Evolutionary conservation across 1,140 invertebrate species (phyloP).

Genomic region (Oscheius sp.): DNA sequence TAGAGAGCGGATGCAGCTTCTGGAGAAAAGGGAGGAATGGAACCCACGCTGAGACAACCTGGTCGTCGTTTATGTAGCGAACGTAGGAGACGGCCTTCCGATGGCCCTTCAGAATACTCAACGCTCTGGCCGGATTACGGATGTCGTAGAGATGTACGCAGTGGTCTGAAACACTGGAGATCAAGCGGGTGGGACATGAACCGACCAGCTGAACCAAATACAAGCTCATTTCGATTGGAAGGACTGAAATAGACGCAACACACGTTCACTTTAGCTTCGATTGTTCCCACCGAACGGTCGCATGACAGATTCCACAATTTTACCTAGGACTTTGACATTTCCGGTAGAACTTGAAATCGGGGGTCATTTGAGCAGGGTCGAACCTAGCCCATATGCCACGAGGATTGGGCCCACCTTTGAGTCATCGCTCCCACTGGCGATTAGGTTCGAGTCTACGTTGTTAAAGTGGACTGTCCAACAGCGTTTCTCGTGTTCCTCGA

Average conservation of each 20-base stretch:
- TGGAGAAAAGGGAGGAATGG: too few relatives aligned
- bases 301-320: conserved; percentile 87
- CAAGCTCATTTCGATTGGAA: conserved; percentile 76
- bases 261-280: conserved; percentile 88
- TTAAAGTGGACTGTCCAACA: conserved; percentile 97
- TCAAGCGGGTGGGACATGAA: too few relatives aligned
- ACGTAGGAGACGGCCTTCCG: conserved; percentile 93
- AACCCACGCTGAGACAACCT: conserved; percentile 82
- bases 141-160: conserved; percentile 95
- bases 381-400: neutral
- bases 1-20: neutral
- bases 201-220: conserved; percentile 90
- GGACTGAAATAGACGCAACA: conserved; percentile 96
- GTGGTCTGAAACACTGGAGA: too few relatives aligned
- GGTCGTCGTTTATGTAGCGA: conserved; percentile 83
- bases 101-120: conserved; percentile 84
- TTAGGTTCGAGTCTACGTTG: conserved; percentile 80
- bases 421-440: conserved; percentile 92
- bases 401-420: conserved; percentile 70
- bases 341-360: neutral
- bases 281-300: conserved; percentile 79
- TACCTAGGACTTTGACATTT: conserved; percentile 65
- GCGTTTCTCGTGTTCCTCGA: conserved; percentile 88
- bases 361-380: neutral
- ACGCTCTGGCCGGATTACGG: conserved; percentile 76